phyloP scores from a whole-genome alignment of 2,888 invertebrate species.

The Agrotis segetum region DNA sequence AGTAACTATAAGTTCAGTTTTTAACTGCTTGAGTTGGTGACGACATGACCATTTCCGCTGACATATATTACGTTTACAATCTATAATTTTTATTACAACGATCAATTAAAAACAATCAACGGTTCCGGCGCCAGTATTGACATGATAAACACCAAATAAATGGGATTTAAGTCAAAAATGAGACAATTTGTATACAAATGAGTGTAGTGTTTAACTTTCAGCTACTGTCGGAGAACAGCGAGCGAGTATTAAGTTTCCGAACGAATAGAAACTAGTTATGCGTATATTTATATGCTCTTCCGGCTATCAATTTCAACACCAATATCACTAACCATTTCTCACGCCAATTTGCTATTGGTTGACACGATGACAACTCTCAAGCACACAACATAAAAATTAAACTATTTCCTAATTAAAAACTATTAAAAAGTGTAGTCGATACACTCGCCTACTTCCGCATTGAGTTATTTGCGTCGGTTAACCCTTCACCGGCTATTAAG shows the following conservation, averaged over 20 bases:
- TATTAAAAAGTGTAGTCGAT: constrained; percentile 85
- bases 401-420: constrained; percentile 90
- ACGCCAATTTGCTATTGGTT: constrained; percentile 83
- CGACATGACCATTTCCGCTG: constrained; percentile 3
- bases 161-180: constrained; percentile 35
- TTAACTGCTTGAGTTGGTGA: neutral
- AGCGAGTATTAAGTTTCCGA: constrained; percentile 56
- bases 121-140: constrained; percentile 18
- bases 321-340: constrained; percentile 79
- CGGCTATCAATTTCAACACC: constrained; percentile 70
- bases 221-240: constrained; percentile 46
- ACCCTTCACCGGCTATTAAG: constrained; percentile 89
- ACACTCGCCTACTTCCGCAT: constrained; percentile 87
- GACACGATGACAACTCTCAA: constrained; percentile 76
- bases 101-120: constrained; percentile 21
- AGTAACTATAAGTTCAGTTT: neutral
- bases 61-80: neutral
- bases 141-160: constrained; percentile 32
- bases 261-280: constrained; percentile 62
- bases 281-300: constrained; percentile 65
- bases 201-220: constrained; percentile 33
- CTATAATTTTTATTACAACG: neutral
- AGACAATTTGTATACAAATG: constrained; percentile 52
- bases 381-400: constrained; percentile 85
- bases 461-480: constrained; percentile 88